These are phyloP conservation scores for Protobothrops flavoviridis DNA, from an alignment of 2,113 vertebrate species.

Conservation along the genomic window DNA sequence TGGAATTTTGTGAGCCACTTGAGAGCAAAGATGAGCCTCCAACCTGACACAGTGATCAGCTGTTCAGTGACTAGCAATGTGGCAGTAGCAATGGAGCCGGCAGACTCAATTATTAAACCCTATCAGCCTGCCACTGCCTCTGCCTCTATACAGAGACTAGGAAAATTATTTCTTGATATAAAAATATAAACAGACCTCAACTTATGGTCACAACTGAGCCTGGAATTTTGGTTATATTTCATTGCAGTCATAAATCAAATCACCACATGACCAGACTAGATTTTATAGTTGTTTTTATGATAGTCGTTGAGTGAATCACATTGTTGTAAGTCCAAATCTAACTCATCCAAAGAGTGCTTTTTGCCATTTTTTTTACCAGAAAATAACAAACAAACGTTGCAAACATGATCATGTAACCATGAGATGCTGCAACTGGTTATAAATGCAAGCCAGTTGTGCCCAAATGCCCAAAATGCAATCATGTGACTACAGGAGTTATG, in stretches of 20 bases:
- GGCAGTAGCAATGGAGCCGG: neutral
- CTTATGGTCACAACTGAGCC: neutral
- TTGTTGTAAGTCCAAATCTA: neutral
- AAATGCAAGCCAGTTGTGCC: neutral
- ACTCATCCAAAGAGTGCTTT: neutral
- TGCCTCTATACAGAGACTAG: neutral
- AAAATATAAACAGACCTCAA: neutral
- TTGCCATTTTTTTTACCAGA: neutral
- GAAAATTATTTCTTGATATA: neutral
- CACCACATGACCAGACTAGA: neutral
- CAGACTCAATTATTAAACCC: neutral
- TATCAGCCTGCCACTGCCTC: neutral
- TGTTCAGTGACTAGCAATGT: neutral
- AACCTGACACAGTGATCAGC: neutral
- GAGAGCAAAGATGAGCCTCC: neutral
- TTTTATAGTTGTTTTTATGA: neutral
- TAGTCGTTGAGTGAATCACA: neutral
- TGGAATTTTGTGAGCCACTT: neutral
- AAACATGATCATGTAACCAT: neutral
- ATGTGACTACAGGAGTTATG: neutral
- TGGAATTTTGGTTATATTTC: neutral
- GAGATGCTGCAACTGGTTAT: neutral
- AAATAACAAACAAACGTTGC: neutral
- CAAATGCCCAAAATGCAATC: neutral
- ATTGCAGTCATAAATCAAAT: neutral